Base-by-base conservation (phyloP, 2,797 vertebrate genomes). In the Apogon talboti region DNA sequence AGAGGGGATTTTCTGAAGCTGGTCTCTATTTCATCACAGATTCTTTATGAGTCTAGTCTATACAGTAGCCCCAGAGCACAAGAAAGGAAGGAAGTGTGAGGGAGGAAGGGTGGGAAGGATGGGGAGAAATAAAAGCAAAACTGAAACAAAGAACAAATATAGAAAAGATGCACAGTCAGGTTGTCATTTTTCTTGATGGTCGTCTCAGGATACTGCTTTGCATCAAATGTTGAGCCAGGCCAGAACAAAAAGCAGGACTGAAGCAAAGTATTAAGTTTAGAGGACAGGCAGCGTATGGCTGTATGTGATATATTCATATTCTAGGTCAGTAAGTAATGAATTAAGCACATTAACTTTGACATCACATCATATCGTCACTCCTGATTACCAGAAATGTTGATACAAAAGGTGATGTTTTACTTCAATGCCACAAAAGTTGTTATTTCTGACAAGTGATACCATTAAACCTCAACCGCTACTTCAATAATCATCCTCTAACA, bases 381-480 rank as follows among this genome's bases (percentile, higher is more conserved):
- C 28, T 49, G 7, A 14, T 35, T 33, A 44, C 64, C 11, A 47
- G 38, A 47, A 19, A 12, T 24, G 16, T 3, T 28, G 5, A 52
- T 18, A 28, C 3, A 24, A 33, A 30, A 15, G 7, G 52, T 19
- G 13, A 33, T 33, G 33, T 46, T 12, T 18, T 49, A 13, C 3
- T 21, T 8, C 6, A 30, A 2, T 1, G 5, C 13, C 7, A 11
- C 12, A 45, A n/a, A 16, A 24, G 19, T 56, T 8, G 1, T 28
- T 40, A 13, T 51, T 38, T 37, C 6, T 40, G 9, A 48, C 41
- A 51, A 46, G 15, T 59, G 13, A 76, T 43, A 44, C 63, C 28
- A 58, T 72, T 19, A 66, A 28, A 42, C 24, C 7, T 45, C 7
- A 7, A 19, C 54, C 38, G n/a, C 3, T 13, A 44, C 28, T 43